These are phyloP conservation scores for Emydoidea blandingii DNA, from an alignment of 2,797 vertebrate genomes.

Conservation along the genomic window DNA sequence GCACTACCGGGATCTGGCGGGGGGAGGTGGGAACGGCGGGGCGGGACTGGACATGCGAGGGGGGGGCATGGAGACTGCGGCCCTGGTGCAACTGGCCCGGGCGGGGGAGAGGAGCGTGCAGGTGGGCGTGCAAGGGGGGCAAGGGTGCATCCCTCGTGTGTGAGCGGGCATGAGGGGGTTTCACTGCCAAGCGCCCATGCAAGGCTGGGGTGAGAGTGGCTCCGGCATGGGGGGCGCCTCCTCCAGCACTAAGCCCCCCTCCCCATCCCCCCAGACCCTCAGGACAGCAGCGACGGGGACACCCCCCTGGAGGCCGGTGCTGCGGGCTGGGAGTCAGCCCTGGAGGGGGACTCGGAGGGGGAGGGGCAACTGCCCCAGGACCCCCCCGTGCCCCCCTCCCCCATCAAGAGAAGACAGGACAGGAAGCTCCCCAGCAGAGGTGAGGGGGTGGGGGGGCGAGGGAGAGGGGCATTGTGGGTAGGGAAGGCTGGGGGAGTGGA, in stretches of 20 bases:
- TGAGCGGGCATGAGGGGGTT: neutral
- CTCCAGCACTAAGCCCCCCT: neutral
- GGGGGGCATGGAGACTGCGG: too few species aligned
- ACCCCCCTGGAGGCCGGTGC: neutral
- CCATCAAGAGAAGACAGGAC: slow-evolving; percentile 68
- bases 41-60: neutral
- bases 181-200: neutral
- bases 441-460: neutral
- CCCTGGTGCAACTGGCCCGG: neutral
- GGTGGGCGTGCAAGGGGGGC: neutral
- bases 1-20: neutral
- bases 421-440: neutral
- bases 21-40: neutral
- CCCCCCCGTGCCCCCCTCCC: slow-evolving; percentile 50
- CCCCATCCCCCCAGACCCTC: neutral
- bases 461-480: neutral
- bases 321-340: neutral
- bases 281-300: neutral
- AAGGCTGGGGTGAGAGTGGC: neutral
- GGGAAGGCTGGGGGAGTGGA: neutral
- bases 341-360: slow-evolving; percentile 33
- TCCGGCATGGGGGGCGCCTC: rapidly evolving
- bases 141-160: neutral
- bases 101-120: neutral
- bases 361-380: slow-evolving; percentile 62